phyloP scores from a whole-genome alignment of 2,888 invertebrate genomes.

The Strigamia crassipes region DNA sequence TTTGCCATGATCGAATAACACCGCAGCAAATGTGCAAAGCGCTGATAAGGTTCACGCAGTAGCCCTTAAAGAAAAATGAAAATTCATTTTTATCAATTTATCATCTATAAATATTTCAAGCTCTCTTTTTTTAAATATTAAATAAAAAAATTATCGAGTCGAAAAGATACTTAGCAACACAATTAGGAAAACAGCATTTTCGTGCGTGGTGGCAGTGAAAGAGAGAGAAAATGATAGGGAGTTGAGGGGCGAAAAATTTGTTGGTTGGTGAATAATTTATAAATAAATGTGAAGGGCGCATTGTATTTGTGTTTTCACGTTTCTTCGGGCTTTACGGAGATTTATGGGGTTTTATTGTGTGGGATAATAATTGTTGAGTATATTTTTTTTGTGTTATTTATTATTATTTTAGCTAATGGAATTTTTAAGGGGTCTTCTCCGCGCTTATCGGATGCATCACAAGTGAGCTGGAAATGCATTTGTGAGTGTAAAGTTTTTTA shows the following conservation, averaged over 20 bases:
- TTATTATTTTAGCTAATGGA: too few relatives aligned
- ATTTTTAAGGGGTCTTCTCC: neutral
- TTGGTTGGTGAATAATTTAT: constrained; percentile 11
- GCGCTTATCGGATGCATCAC: neutral
- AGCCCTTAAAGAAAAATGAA: neutral
- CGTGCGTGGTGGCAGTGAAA: constrained; percentile 5
- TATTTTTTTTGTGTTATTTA: neutral
- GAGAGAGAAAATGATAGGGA: constrained; percentile 11
- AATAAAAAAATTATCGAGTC: neutral
- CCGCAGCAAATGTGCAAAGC: neutral
- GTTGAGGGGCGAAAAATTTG: neutral
- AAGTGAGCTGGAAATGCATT: neutral
- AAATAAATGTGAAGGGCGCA: neutral
- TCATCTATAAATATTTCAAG: neutral
- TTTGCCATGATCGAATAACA: constrained; percentile 15
- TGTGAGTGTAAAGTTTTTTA: neutral
- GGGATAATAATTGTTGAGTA: neutral
- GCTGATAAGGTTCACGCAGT: constrained; percentile 17
- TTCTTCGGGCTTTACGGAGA: neutral
- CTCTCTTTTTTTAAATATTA: neutral
- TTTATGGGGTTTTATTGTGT: neutral
- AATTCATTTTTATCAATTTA: constrained; percentile 17
- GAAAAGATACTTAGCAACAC: constrained; percentile 18
- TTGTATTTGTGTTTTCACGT: neutral
- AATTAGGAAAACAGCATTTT: neutral